These are phyloP conservation scores for Stratiomys singularior DNA, from an alignment of 2,888 invertebrate species.

Conservation along the genomic window DNA sequence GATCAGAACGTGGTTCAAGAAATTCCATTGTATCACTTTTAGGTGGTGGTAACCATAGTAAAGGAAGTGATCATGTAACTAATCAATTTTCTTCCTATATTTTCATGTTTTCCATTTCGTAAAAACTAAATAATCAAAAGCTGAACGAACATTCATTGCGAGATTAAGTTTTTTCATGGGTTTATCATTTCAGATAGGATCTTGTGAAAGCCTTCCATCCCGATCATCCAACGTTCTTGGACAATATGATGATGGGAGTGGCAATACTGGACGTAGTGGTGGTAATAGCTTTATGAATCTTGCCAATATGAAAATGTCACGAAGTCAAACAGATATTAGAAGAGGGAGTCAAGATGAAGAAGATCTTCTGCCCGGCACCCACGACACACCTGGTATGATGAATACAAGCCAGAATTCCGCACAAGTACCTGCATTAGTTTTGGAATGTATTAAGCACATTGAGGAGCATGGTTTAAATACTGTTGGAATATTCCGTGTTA, in stretches of 20 bases:
- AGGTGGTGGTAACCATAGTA: slow-evolving; percentile 51
- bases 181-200: slow-evolving; percentile 73
- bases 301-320: slow-evolving; percentile 66
- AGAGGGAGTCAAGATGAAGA: slow-evolving; percentile 64
- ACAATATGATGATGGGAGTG: slow-evolving; percentile 38
- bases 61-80: slow-evolving; percentile 44
- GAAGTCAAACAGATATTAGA: slow-evolving; percentile 68
- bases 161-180: background rate
- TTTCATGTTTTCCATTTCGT: too few species aligned
- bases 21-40: slow-evolving; percentile 78
- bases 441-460: slow-evolving; percentile 83
- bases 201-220: slow-evolving; percentile 77
- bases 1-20: slow-evolving; percentile 69
- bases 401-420: slow-evolving; percentile 54
- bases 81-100: background rate
- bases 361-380: slow-evolving; percentile 63
- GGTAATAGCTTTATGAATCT: slow-evolving; percentile 60
- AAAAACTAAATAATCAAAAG: too few species aligned
- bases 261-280: slow-evolving; percentile 45
- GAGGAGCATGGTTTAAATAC: slow-evolving; percentile 84
- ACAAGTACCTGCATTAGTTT: slow-evolving; percentile 80
- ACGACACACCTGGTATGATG: slow-evolving; percentile 52
- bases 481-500: slow-evolving; percentile 91
- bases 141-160: too few species aligned
- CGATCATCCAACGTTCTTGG: slow-evolving; percentile 51